Evolutionary conservation across 2,888 invertebrate genomes (phyloP).

Genomic region (Dioctria linearis): DNA sequence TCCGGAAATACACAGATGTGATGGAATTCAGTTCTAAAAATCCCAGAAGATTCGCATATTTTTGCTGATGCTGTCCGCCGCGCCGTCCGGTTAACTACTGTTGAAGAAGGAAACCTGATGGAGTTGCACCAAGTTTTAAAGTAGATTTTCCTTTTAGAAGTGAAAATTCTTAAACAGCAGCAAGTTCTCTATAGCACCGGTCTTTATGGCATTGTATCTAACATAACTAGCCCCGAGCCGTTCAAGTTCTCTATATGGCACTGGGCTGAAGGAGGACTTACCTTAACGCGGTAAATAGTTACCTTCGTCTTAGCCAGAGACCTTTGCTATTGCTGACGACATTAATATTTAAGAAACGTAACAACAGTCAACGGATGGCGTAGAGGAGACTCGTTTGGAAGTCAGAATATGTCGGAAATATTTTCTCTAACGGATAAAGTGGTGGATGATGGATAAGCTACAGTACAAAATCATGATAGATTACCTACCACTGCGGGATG

Average conservation of each 20-base stretch:
- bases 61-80: no score
- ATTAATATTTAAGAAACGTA: slow-evolving; percentile 46
- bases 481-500: background rate
- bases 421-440: slow-evolving; percentile 18
- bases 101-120: no score
- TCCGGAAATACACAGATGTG: no score
- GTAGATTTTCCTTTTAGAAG: slow-evolving; percentile 17
- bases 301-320: background rate
- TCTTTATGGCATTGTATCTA: no score
- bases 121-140: background rate
- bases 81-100: no score
- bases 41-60: no score
- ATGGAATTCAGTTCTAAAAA: no score
- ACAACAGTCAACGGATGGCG: background rate
- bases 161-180: slow-evolving; percentile 26
- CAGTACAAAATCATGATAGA: slow-evolving; percentile 13
- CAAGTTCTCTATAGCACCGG: background rate
- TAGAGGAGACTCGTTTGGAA: slow-evolving; percentile 4
- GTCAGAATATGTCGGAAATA: slow-evolving; percentile 31
- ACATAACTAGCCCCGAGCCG: no score
- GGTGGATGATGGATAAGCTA: slow-evolving; percentile 22
- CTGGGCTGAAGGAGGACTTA: slow-evolving; percentile 34
- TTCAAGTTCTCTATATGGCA: background rate
- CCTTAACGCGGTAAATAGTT: slow-evolving; percentile 7
- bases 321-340: slow-evolving; percentile 13